Conservation (phyloP, 2,797 vertebrate genomes). For the Malacoctenus gilli region DNA sequence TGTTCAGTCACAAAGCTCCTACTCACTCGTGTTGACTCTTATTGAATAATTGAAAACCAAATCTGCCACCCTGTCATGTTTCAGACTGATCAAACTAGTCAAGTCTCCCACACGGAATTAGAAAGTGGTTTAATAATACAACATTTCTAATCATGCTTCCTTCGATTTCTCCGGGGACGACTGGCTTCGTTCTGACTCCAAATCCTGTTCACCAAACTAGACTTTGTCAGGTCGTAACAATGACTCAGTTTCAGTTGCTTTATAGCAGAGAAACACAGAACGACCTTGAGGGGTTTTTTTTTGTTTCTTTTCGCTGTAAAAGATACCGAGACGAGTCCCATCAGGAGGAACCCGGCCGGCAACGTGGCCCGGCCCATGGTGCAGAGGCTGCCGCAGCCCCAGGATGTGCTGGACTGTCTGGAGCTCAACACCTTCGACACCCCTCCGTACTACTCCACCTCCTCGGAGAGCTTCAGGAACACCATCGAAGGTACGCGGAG, state of each 20-base stretch:
- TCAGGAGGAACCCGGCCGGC: constrained; percentile 92
- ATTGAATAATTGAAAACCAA: constrained; percentile 60
- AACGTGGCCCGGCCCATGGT: constrained; percentile 92
- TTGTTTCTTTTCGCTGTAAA: too few species aligned
- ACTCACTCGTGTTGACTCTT: constrained; percentile 62
- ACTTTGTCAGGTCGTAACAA: neutral
- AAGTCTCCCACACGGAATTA: constrained; percentile 45
- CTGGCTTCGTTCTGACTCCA: constrained; percentile 25
- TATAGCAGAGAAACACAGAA: neutral
- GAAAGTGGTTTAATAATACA: constrained; percentile 55
- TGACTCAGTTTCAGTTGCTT: constrained; percentile 1
- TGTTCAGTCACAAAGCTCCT: constrained; percentile 49
- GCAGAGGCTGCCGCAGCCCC: constrained; percentile 89
- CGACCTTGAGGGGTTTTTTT: too few species aligned
- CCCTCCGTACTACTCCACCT: constrained; percentile 94
- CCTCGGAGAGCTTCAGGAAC: constrained; percentile 95
- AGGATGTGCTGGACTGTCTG: constrained; percentile 91
- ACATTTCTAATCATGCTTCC: constrained; percentile 43
- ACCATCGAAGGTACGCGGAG: constrained; percentile 87
- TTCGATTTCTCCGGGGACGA: constrained; percentile 22
- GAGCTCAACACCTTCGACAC: constrained; percentile 92
- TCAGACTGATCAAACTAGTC: constrained; percentile 56
- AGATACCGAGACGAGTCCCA: constrained; percentile 90
- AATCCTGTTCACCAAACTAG: neutral
- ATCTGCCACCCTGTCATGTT: constrained; percentile 65